Conservation (phyloP, 2,113 vertebrate species). For the Notiomystis cincta region DNA sequence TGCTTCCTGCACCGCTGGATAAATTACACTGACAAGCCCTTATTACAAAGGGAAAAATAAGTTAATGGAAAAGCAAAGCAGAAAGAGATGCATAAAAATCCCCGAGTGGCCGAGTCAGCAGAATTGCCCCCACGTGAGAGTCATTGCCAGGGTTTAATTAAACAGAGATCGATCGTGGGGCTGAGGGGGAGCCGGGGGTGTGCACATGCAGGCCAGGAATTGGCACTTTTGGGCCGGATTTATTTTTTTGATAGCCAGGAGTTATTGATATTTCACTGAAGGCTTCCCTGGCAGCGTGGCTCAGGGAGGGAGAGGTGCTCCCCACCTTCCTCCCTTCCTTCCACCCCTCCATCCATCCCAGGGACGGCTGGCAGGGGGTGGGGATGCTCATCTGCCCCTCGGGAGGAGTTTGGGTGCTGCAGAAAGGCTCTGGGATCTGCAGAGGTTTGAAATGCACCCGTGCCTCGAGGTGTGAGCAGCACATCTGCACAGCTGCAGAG, state of each 20-base stretch:
- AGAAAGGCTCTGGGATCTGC: neutral
- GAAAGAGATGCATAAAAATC: conserved; percentile 64
- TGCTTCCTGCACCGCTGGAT: conserved; percentile 47
- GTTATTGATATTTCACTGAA: neutral
- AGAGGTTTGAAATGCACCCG: neutral
- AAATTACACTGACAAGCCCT: conserved; percentile 66
- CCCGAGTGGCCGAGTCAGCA: conserved; percentile 61
- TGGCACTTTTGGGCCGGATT: neutral
- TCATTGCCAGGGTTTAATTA: conserved; percentile 61
- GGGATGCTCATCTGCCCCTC: neutral
- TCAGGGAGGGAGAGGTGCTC: rapidly evolving
- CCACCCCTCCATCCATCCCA: rapidly evolving
- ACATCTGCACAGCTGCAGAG: neutral
- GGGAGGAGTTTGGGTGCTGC: neutral
- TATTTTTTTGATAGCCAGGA: neutral
- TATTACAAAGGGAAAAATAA: conserved; percentile 70
- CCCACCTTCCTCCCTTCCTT: neutral
- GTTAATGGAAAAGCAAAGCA: conserved; percentile 67
- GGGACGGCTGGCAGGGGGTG: neutral
- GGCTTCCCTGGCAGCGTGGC: neutral
- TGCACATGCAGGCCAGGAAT: neutral
- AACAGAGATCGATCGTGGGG: conserved; percentile 52
- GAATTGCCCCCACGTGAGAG: conserved; percentile 44
- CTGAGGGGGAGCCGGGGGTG: neutral
- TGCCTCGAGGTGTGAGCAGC: neutral